Evolutionary conservation across 1,140 invertebrate species (phyloP).

Genomic region (Manduca sexta): DNA sequence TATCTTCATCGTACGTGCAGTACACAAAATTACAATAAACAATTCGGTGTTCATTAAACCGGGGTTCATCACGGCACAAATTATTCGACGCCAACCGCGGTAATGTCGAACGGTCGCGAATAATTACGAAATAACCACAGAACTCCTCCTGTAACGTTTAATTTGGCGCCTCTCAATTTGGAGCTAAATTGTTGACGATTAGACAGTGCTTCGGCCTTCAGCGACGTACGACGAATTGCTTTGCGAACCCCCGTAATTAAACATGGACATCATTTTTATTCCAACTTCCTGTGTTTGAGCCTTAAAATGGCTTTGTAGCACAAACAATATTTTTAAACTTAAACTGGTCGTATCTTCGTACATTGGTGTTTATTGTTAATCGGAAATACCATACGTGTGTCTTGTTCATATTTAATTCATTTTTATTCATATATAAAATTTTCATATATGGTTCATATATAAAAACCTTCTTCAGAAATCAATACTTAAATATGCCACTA

Average conservation of each 20-base stretch:
- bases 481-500: too few relatives aligned
- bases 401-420: too few relatives aligned
- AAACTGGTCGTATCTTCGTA: too few relatives aligned
- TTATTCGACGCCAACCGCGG: conserved; percentile 60
- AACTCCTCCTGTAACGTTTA: conserved; percentile 50
- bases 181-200: conserved; percentile 33
- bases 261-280: too few relatives aligned
- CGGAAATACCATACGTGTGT: too few relatives aligned
- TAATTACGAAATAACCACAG: conserved; percentile 66
- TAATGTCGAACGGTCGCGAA: conserved; percentile 61
- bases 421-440: too few relatives aligned
- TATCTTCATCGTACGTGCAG: conserved; percentile 64
- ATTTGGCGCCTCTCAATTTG: conserved; percentile 55
- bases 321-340: too few relatives aligned
- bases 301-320: too few relatives aligned
- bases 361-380: too few relatives aligned
- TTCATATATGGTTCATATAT: too few relatives aligned
- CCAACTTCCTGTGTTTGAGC: too few relatives aligned
- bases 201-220: conserved; percentile 19
- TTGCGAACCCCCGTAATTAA: not conserved
- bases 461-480: too few relatives aligned
- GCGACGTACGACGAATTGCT: conserved; percentile 9
- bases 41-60: conserved; percentile 62
- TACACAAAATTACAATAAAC: conserved; percentile 70
- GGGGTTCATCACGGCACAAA: conserved; percentile 56